Evolutionary conservation across 2,113 vertebrate genomes (phyloP).

Genomic region (Gasterosteus nipponicus): DNA sequence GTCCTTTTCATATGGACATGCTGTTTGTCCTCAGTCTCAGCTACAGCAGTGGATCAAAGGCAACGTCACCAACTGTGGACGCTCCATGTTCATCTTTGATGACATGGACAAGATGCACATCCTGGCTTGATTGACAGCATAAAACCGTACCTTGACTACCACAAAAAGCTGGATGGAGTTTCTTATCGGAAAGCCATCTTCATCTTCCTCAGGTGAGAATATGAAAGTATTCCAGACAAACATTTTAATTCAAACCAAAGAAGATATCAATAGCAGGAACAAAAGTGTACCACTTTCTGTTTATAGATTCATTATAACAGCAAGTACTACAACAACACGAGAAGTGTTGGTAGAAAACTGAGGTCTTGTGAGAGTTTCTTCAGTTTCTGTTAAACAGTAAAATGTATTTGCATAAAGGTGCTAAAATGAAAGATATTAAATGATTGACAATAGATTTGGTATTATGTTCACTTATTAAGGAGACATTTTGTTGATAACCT

Average conservation of each 20-base stretch:
- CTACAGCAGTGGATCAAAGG: slow-evolving; percentile 91
- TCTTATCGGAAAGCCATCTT: slow-evolving; percentile 92
- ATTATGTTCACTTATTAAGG: background rate
- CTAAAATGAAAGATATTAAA: background rate
- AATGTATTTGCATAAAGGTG: background rate
- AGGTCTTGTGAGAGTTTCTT: too few relatives aligned
- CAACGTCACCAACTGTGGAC: slow-evolving; percentile 86
- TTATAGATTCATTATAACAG: too few relatives aligned
- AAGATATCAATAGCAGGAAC: too few relatives aligned
- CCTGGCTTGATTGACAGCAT: slow-evolving; percentile 93
- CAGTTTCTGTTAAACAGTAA: background rate
- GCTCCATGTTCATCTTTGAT: slow-evolving; percentile 94
- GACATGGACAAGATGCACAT: slow-evolving; percentile 97
- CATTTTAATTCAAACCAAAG: background rate
- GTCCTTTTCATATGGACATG: accelerated
- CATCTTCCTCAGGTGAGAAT: slow-evolving; percentile 93
- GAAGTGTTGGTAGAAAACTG: too few relatives aligned
- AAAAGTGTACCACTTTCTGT: too few relatives aligned
- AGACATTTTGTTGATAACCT: background rate
- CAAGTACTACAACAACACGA: too few relatives aligned
- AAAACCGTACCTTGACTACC: slow-evolving; percentile 93
- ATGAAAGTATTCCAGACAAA: background rate
- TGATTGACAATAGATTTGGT: background rate
- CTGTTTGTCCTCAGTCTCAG: slow-evolving; percentile 80
- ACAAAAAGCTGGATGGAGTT: slow-evolving; percentile 87